These are phyloP conservation scores for Lepus timidus DNA, from an alignment of 2,113 vertebrate genomes.

Conservation along the genomic window DNA sequence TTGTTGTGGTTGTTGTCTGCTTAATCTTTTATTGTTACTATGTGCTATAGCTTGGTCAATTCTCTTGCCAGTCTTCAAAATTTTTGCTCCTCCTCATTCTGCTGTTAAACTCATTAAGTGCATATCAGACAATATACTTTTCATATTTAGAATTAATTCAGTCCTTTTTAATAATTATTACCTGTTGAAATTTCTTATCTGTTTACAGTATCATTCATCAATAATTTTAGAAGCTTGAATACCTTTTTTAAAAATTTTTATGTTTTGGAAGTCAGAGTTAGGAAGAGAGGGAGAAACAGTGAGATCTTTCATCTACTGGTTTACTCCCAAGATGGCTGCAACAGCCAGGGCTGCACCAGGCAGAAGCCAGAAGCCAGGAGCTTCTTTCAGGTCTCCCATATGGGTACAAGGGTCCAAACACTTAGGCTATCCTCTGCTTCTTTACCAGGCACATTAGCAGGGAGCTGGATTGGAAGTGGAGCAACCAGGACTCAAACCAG, in stretches of 20 bases:
- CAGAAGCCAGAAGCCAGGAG: too few species aligned
- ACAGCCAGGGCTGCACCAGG: too few species aligned
- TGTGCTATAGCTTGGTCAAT: slow-evolving; percentile 15
- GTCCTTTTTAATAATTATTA: not conserved
- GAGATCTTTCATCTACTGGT: too few species aligned
- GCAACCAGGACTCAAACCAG: too few species aligned
- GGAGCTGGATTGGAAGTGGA: too few species aligned
- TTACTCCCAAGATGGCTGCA: too few species aligned
- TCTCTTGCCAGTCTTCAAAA: not conserved
- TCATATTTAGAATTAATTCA: slow-evolving; percentile 21
- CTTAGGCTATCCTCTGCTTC: too few species aligned
- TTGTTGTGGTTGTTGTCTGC: not conserved
- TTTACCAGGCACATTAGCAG: too few species aligned
- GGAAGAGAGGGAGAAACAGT: too few species aligned
- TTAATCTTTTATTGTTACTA: not conserved
- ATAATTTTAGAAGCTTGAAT: not conserved
- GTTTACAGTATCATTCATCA: not conserved
- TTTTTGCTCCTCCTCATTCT: not conserved
- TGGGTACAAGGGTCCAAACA: too few species aligned
- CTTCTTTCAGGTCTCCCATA: too few species aligned
- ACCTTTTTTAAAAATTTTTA: not conserved
- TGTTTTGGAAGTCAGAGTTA: too few species aligned
- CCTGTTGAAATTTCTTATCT: not conserved
- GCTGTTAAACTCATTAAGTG: not conserved
- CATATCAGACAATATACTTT: not conserved